Base-by-base conservation (phyloP, 1,140 invertebrate species). In the Lordiphosa stackelbergi region DNA sequence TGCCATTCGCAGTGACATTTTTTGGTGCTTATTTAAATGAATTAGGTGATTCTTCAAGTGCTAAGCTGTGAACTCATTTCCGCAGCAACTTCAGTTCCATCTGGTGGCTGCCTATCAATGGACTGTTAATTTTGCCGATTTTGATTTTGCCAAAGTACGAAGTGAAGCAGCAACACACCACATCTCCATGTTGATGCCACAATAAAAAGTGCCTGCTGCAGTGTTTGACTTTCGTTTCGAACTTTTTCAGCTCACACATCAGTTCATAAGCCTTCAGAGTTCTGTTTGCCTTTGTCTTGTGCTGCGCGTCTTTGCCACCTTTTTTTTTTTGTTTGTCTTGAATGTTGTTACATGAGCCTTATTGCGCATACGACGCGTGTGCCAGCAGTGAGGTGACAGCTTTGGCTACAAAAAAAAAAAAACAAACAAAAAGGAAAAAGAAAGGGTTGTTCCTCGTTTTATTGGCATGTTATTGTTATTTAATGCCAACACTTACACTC, bases 41-140 rank as follows among this genome's bases (percentile, higher is more conserved):
- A 83, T 83, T 83, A 83, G 81, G 78, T 83, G 77, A 83, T 83
- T 83, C 83, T 73, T 83, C 77, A 83, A 83, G 78, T 66, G 78
- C 77, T 83, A 70, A 83, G 77, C 75, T 75, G 63, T 66, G 73
- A 83, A 83, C 72, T 81, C 77, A 81, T 81, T 81, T 81, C 77
- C 77, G 63, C 48, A 66, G 38, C 55, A 43, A 54, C 53, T 45
- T 51, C 60, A 36, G 75, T 60, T 79, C 28, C 63, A 63, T 58
- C 70, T 59, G 66, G 75, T 43, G 75, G 65, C 60, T 58, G 58
- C 60, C 65, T 52, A 60, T 65, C 64, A 79, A 79, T 65, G 73
- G 66, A 70, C 75, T 78, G 70, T 78, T 81, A 66, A 70, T 79
- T 1, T 73, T 66, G 58, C 65, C 53, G 69, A 62, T 52, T 61